These are phyloP conservation scores for Sparus aurata DNA, from an alignment of 2,797 vertebrate genomes.

Conservation along the genomic window DNA sequence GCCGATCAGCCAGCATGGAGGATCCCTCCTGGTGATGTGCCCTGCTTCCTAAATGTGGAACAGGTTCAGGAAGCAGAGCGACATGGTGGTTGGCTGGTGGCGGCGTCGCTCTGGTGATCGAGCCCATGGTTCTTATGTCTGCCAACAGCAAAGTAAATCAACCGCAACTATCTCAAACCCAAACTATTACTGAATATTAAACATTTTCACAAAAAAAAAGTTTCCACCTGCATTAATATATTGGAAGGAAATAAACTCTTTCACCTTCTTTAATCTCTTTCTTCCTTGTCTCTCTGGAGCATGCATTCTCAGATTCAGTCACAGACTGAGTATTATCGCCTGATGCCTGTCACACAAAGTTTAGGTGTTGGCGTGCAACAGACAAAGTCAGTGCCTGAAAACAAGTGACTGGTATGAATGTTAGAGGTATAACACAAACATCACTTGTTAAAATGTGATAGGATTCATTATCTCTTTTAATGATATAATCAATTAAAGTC, in stretches of 20 bases:
- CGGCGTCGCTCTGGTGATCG: conserved; percentile 61
- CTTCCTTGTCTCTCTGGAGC: neutral
- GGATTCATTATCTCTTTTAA: neutral
- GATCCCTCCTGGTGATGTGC: conserved; percentile 64
- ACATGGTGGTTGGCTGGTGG: conserved; percentile 74
- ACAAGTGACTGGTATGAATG: neutral
- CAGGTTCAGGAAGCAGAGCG: conserved; percentile 80
- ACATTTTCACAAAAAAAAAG: neutral
- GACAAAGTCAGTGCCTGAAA: no score
- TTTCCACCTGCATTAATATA: neutral
- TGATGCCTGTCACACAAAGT: neutral
- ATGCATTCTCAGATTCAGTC: neutral
- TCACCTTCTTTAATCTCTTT: neutral
- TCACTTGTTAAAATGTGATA: neutral
- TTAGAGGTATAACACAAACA: neutral
- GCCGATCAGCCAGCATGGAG: conserved; percentile 78
- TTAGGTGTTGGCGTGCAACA: no score
- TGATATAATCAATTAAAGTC: neutral
- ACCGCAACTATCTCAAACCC: conserved; percentile 44
- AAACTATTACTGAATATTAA: conserved; percentile 43
- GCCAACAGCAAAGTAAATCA: conserved; percentile 62
- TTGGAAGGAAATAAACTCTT: neutral
- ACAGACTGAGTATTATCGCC: neutral
- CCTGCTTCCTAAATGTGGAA: conserved; percentile 72
- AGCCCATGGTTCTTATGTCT: conserved; percentile 57